phyloP scores from a whole-genome alignment of 2,888 invertebrate genomes.

The Sinelater perroti region DNA sequence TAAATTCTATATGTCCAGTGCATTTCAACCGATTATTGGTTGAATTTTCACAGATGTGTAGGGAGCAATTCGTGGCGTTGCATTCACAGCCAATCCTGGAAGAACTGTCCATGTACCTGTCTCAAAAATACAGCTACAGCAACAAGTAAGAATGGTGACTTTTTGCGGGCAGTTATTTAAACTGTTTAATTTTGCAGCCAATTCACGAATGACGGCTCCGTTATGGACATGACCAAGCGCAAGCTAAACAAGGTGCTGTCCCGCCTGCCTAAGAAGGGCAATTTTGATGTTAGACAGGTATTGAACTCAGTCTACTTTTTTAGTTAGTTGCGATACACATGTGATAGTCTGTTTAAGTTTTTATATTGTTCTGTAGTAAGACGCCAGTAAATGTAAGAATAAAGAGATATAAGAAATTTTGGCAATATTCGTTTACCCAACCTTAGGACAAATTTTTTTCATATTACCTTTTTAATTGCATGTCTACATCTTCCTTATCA shows the following conservation, averaged over 20 bases:
- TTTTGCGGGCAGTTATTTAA: neutral
- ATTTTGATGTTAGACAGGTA: constrained; percentile 79
- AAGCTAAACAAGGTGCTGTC: constrained; percentile 70
- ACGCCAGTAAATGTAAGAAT: neutral
- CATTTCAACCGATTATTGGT: too few species aligned
- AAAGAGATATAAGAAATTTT: neutral
- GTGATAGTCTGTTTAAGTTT: neutral
- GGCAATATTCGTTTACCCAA: too few species aligned
- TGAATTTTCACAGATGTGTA: constrained; percentile 76
- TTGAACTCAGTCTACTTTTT: constrained; percentile 86
- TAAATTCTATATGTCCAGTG: constrained; percentile 60
- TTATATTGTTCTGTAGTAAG: too few species aligned
- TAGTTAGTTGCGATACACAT: constrained; percentile 64
- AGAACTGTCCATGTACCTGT: constrained; percentile 80
- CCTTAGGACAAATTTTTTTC: too few species aligned
- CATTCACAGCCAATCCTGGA: constrained; percentile 93
- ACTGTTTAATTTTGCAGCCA: constrained; percentile 59
- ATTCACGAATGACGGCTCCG: constrained; percentile 62
- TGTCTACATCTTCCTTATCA: too few species aligned
- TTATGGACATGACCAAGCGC: constrained; percentile 66
- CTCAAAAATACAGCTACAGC: constrained; percentile 71
- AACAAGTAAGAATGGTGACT: constrained; percentile 21
- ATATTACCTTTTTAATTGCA: too few species aligned
- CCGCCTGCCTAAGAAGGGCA: constrained; percentile 76
- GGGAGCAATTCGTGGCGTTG: constrained; percentile 97